phyloP scores from a whole-genome alignment of 2,113 vertebrate species.

The Ophiodon elongatus region DNA sequence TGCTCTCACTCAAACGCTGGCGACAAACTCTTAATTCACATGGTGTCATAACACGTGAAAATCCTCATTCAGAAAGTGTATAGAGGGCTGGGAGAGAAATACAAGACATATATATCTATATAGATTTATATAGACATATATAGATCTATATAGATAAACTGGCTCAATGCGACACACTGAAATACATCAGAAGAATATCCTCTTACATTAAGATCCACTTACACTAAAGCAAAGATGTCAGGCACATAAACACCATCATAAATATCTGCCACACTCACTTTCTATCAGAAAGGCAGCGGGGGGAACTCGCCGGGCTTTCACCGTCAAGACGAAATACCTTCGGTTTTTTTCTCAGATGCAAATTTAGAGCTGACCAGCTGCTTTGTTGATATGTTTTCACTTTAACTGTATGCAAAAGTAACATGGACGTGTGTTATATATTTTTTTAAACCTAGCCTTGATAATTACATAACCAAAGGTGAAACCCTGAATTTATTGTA shows the following conservation, averaged over 20 bases:
- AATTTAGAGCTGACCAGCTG: slow-evolving; percentile 84
- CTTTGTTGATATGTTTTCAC: slow-evolving; percentile 84
- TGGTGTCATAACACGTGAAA: slow-evolving; percentile 57
- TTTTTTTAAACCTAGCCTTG: slow-evolving; percentile 89
- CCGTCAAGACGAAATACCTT: slow-evolving; percentile 64
- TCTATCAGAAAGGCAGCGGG: slow-evolving; percentile 51
- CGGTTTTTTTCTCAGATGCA: slow-evolving; percentile 79
- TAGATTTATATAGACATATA: not conserved
- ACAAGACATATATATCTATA: slow-evolving; percentile 6
- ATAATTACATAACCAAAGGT: slow-evolving; percentile 88
- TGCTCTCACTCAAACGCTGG: slow-evolving; percentile 70
- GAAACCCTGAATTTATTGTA: slow-evolving; percentile 83
- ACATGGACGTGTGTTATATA: slow-evolving; percentile 86
- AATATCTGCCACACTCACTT: slow-evolving; percentile 70
- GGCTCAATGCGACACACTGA: slow-evolving; percentile 57
- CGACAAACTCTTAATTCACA: slow-evolving; percentile 57
- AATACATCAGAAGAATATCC: slow-evolving; percentile 54
- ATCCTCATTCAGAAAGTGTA: slow-evolving; percentile 57
- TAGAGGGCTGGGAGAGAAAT: slow-evolving; percentile 43
- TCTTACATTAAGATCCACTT: slow-evolving; percentile 73
- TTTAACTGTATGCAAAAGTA: slow-evolving; percentile 87
- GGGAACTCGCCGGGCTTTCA: slow-evolving; percentile 46
- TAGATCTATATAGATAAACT: slow-evolving; percentile 19
- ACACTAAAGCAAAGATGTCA: slow-evolving; percentile 84
- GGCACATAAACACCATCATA: slow-evolving; percentile 73